These are phyloP conservation scores for Epinotia demarniana DNA, from an alignment of 2,888 invertebrate species.

Conservation along the genomic window DNA sequence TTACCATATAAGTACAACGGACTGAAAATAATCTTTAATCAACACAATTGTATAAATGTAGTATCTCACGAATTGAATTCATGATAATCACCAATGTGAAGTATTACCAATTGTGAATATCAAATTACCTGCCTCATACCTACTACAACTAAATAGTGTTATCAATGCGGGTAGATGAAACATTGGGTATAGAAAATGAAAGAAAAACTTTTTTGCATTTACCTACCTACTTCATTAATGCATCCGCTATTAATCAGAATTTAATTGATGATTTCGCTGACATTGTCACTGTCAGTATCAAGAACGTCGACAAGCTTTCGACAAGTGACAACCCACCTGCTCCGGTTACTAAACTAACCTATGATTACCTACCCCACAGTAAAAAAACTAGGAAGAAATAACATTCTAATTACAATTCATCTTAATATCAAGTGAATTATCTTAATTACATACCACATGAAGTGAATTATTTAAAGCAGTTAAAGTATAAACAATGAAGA, in stretches of 20 bases:
- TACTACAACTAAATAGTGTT: neutral
- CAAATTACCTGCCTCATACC: neutral
- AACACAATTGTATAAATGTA: neutral
- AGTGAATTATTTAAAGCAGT: neutral
- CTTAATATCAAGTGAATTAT: slow-evolving; percentile 20
- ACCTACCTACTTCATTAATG: neutral
- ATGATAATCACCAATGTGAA: neutral
- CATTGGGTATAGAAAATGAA: too few relatives aligned
- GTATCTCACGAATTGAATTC: neutral
- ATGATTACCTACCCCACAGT: slow-evolving; percentile 33
- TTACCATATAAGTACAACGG: too few relatives aligned
- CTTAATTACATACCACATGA: slow-evolving; percentile 11
- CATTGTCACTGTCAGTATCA: slow-evolving; percentile 18
- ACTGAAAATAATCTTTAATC: neutral
- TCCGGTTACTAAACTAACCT: slow-evolving; percentile 23
- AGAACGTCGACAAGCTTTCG: neutral
- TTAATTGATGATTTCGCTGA: neutral
- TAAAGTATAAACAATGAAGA: neutral
- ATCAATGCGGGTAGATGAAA: neutral
- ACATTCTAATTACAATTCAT: slow-evolving; percentile 21
- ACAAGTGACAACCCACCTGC: slow-evolving; percentile 22
- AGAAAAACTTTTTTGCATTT: neutral
- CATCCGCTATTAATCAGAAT: neutral
- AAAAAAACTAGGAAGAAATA: slow-evolving; percentile 18
- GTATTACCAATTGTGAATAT: neutral